phyloP scores from a whole-genome alignment of 2,888 invertebrate species.

The Eristalinus aeneus region DNA sequence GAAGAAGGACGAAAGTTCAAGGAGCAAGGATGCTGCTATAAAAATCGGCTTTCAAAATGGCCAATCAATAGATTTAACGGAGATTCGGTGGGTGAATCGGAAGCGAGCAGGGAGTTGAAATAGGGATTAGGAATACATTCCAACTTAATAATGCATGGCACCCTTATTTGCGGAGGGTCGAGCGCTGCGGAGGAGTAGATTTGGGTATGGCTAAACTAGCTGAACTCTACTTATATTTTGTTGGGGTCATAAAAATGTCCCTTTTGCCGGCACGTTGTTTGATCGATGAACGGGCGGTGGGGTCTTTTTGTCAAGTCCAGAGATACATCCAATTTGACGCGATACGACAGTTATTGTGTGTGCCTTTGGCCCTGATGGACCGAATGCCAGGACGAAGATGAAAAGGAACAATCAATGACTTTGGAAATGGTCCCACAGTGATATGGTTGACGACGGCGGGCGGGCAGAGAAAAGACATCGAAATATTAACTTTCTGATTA shows the following conservation, averaged over 20 bases:
- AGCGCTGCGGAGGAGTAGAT: neutral
- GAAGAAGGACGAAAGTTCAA: constrained; percentile 20
- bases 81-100: neutral
- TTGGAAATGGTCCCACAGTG: constrained; percentile 33
- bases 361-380: constrained; percentile 36
- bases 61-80: constrained; percentile 60
- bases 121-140: constrained; percentile 46
- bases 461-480: constrained; percentile 25
- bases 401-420: constrained; percentile 48
- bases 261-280: constrained; percentile 47
- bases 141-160: constrained; percentile 58
- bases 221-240: constrained; percentile 35
- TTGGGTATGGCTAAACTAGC: neutral
- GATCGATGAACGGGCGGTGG: constrained; percentile 45
- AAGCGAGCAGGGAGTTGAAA: constrained; percentile 1
- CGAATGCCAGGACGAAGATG: neutral
- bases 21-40: constrained; percentile 34
- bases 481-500: constrained; percentile 70
- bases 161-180: constrained; percentile 3
- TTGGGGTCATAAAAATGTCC: constrained; percentile 36
- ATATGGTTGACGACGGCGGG: too few species aligned
- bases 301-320: constrained; percentile 25
- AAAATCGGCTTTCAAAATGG: constrained; percentile 34
- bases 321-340: constrained; percentile 60
- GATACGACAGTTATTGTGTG: constrained; percentile 61